Evolutionary conservation across 2,797 vertebrate species (phyloP).

Genomic region (Otus scops): DNA sequence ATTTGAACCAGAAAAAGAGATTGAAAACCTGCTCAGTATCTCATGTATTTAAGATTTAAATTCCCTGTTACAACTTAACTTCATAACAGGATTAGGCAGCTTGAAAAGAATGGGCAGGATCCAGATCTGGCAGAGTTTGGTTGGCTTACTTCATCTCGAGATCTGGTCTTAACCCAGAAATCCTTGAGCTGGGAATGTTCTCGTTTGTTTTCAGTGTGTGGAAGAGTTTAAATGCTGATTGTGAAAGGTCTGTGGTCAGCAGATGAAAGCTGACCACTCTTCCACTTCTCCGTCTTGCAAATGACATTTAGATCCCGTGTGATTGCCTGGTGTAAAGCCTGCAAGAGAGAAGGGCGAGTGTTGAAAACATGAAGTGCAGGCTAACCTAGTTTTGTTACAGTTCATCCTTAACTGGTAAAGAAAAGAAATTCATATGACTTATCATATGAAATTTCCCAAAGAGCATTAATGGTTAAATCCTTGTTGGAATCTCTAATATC

Average conservation of each 20-base stretch:
- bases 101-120: slow-evolving; percentile 36
- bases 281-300: neutral
- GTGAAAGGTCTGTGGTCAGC: neutral
- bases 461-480: slow-evolving; percentile 86
- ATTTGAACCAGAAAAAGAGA: slow-evolving; percentile 38
- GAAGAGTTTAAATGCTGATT: neutral
- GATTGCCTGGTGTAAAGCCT: neutral
- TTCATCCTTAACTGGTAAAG: slow-evolving; percentile 15
- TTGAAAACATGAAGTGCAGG: neutral
- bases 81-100: slow-evolving; percentile 58
- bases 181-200: neutral
- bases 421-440: slow-evolving; percentile 64
- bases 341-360: neutral
- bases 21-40: neutral
- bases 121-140: slow-evolving; percentile 25
- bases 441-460: slow-evolving; percentile 68
- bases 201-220: neutral
- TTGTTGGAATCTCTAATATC: slow-evolving; percentile 80
- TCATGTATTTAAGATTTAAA: slow-evolving; percentile 52
- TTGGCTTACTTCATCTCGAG: neutral
- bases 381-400: neutral
- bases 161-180: slow-evolving; percentile 48
- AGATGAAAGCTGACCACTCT: neutral
- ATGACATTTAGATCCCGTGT: neutral
- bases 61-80: slow-evolving; percentile 46